Percentiles rank a stretch among this genome's conserved stretches.
Conservation (phyloP, 2,888 invertebrate genomes). For the Eretmocerus hayati region DNA sequence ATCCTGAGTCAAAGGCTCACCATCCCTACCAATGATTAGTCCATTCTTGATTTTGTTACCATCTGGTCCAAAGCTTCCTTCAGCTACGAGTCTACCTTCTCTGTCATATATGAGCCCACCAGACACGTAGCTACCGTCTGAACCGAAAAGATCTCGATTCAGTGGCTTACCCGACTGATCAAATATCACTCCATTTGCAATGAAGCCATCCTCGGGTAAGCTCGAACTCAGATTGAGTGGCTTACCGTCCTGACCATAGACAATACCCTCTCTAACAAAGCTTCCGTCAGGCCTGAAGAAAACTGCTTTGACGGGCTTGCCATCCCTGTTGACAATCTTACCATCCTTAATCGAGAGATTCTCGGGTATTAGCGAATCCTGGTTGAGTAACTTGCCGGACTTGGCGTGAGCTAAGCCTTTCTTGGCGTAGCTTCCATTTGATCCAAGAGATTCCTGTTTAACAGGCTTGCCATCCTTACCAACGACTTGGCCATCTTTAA, state of each 20-base stretch:
- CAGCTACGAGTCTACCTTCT: slow-evolving; percentile 34
- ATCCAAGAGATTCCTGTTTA: slow-evolving; percentile 39
- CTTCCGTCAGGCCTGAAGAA: slow-evolving; percentile 43
- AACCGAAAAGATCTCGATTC: slow-evolving; percentile 37
- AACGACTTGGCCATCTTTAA: slow-evolving; percentile 35
- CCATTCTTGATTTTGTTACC: slow-evolving; percentile 41
- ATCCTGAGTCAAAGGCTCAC: slow-evolving; percentile 38
- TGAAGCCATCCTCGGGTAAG: slow-evolving; percentile 37
- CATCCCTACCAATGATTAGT: slow-evolving; percentile 37
- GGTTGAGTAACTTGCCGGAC: slow-evolving; percentile 38
- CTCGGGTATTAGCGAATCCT: slow-evolving; percentile 40
- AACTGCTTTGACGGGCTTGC: slow-evolving; percentile 36
- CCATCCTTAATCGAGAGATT: slow-evolving; percentile 39
- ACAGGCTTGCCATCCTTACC: slow-evolving; percentile 38
- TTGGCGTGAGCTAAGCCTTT: slow-evolving; percentile 35
- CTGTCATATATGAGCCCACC: slow-evolving; percentile 36
- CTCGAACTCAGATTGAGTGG: slow-evolving; percentile 34
- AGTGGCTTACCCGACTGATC: slow-evolving; percentile 34
- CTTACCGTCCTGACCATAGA: slow-evolving; percentile 39
- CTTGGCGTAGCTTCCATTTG: slow-evolving; percentile 35
- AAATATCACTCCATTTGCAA: slow-evolving; percentile 39
- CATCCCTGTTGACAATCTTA: slow-evolving; percentile 36
- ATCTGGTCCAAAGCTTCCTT: slow-evolving; percentile 40
- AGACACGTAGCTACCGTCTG: slow-evolving; percentile 40
- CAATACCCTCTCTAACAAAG: slow-evolving; percentile 38